Evolutionary conservation across 1,140 invertebrate genomes (phyloP), one percentile per base, ranked within the genome.

Genomic region (Hormaphis cornu): DNA sequence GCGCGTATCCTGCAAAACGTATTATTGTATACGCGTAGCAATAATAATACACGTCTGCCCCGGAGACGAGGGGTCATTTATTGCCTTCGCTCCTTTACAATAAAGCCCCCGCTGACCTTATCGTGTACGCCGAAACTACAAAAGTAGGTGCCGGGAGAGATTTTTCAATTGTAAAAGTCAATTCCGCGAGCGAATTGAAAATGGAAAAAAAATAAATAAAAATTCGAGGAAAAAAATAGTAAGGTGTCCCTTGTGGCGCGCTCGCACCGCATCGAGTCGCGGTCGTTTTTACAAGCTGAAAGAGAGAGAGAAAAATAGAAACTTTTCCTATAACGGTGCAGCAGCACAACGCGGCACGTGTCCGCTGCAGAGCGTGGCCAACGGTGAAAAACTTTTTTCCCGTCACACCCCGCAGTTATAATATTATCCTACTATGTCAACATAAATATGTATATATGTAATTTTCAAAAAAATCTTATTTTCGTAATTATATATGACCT

Each of bases 31-130:
- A n/a, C n/a, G n/a, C n/a, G n/a, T n/a, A n/a, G n/a, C n/a, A n/a
- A n/a, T n/a, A n/a, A n/a, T n/a, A n/a, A n/a, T 20, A 48, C 18
- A 30, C 44, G 40, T n/a, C 9, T 48, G 53, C 42, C n/a, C 50
- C 40, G n/a, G 18, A 66, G 44, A 66, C 61, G 61, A 66, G 12
- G 61, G 61, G 61, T 66, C 61, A 66, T 66, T 66, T 66, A 66
- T 66, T 66, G 61, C 61, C 44, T 44, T 42, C 33, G 61, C 44
- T 66, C 35, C 61, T 66, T 66, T 66, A 66, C 61, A 66, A 66
- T n/a, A n/a, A 66, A 50, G 61, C 61, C 12, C n/a, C 28, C 35
- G 56, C 61, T 66, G 61, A 66, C 61, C 61, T 66, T 66, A 66
- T 66, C 61, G 33, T 37, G 16, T 56, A 35, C 24, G 10, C 50